These are phyloP conservation scores for Odontothrips loti DNA, from an alignment of 2,888 invertebrate species.

Conservation along the genomic window DNA sequence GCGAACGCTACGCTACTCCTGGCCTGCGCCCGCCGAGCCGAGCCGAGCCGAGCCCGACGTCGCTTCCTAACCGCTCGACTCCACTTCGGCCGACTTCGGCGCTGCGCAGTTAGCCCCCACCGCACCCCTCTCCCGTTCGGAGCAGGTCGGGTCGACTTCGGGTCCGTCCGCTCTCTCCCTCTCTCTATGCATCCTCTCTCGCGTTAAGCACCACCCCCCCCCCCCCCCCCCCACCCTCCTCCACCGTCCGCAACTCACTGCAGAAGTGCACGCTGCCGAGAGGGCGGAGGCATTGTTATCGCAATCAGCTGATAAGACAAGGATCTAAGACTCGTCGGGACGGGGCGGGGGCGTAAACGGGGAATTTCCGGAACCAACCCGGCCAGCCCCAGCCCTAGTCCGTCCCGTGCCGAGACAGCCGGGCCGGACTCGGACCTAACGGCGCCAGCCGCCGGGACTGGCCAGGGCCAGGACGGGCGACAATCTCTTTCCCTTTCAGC, in stretches of 20 bases:
- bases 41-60: neutral
- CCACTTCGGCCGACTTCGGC: neutral
- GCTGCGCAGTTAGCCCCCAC: neutral
- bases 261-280: conserved; percentile 4
- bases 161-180: neutral
- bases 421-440: too few relatives aligned
- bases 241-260: neutral
- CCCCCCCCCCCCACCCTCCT: neutral
- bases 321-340: neutral
- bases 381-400: neutral
- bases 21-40: neutral
- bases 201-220: neutral
- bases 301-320: conserved; percentile 13
- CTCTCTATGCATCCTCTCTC: too few relatives aligned
- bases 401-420: too few relatives aligned
- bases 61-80: neutral
- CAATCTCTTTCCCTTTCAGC: too few relatives aligned
- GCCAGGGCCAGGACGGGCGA: too few relatives aligned
- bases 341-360: neutral
- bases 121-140: neutral
- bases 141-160: neutral
- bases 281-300: neutral
- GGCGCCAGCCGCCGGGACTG: too few relatives aligned
- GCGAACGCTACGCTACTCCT: neutral
- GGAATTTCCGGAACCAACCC: neutral